Base-by-base conservation (phyloP, 2,797 vertebrate species). In the Heteromormyrus szaboi region DNA sequence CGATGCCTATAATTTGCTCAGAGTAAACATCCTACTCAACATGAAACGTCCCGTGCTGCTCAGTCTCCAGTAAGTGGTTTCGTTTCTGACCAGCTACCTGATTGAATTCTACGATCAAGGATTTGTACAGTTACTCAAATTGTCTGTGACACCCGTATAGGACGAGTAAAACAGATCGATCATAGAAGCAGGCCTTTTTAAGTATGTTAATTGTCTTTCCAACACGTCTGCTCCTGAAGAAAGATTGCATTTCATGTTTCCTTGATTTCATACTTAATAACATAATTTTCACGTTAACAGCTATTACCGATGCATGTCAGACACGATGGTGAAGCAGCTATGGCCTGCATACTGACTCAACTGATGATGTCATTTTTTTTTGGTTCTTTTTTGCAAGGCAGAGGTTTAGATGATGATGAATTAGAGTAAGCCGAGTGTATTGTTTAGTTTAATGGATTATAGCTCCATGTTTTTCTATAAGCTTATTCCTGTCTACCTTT, bases 401-500 rank as follows among this genome's bases (percentile, higher is more conserved):
- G 25, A 29, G 65, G 87, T 79, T 79, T 54, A 88, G 65, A 29
- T 51, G 11, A 17, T 37, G 87, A 85, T 79, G n/a, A 88, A 29
- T 33, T 17, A 53, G 41, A 29, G 48, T 85, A 88, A 50, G 11
- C 22, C 25, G 1, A 41, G 48, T 50, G 17, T 44, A 53, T 88
- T 88, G 44, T 95, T 95, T 95, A 95, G 95, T 95, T 95, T 95
- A 95, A 95, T 95, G 95, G 95, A 95, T 88, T 88, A 88, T 46
- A 53, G 76, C 17, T 41, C 68, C 68, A 6, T 37, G 68, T 72
- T 54, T 85, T 85, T 84, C 14, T 68, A 5, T 85, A 62, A 53
- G 51, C 33, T 88, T 83, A 50, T 25, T 85, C 46, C 46, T 85
- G 41, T 51, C 46, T 25, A 50, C 44, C 48, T 85, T 85, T 25